A percentile compares a stretch with the other conserved stretches of the same genome.
These are phyloP conservation scores for Sebastes taczanowskii DNA, from an alignment of 2,797 vertebrate species.

Conservation along the genomic window DNA sequence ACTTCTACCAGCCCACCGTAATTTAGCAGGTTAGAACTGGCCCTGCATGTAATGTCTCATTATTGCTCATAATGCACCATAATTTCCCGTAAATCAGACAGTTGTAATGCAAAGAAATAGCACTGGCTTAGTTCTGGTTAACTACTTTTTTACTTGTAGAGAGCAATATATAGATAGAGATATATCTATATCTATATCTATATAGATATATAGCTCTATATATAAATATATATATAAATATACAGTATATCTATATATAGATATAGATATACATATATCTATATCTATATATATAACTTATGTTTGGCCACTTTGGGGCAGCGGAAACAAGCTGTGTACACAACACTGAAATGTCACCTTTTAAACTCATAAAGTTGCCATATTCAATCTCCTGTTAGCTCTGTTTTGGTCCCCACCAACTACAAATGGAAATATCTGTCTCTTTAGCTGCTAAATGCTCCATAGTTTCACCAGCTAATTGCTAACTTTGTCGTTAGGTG, in stretches of 20 bases:
- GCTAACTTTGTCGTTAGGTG: background rate
- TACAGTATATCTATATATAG: too few species aligned
- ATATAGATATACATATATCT: too few species aligned
- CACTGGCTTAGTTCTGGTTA: background rate
- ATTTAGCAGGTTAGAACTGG: too few species aligned
- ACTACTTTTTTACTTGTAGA: background rate
- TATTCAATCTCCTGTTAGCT: background rate
- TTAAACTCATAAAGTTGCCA: background rate
- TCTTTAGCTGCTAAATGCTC: background rate
- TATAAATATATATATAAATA: too few species aligned
- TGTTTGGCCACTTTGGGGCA: too few species aligned
- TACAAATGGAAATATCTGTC: background rate
- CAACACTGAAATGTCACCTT: background rate
- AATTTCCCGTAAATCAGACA: background rate
- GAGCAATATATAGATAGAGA: background rate
- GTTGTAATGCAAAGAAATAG: background rate
- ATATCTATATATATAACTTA: too few species aligned
- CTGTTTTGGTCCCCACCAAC: background rate
- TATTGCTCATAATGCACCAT: background rate
- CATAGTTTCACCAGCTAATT: background rate
- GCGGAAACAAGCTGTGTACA: background rate
- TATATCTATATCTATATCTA: too few species aligned
- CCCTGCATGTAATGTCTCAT: background rate
- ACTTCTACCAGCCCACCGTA: too few species aligned
- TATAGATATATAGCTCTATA: too few species aligned